Conservation (phyloP, 2,113 vertebrate species). For the Crotalus tigris region DNA sequence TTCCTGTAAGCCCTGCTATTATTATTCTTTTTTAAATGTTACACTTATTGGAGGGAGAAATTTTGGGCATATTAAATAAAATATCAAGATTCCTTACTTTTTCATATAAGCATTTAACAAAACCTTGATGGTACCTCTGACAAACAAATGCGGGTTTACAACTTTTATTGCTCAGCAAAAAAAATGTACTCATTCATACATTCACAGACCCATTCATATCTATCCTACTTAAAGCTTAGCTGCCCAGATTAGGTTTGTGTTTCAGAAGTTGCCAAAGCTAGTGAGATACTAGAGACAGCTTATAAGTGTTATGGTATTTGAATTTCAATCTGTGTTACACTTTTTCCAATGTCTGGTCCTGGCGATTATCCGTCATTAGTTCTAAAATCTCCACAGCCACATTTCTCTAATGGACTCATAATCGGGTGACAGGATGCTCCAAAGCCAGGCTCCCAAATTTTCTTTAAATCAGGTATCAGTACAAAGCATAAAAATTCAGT, state of each 20-base stretch:
- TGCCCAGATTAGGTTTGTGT: neutral
- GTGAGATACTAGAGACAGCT: neutral
- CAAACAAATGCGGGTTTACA: neutral
- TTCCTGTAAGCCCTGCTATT: neutral
- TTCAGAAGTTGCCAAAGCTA: neutral
- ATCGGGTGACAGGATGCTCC: too few species aligned
- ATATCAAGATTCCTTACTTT: neutral
- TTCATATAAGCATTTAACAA: neutral
- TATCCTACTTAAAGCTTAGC: neutral
- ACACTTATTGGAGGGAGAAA: neutral
- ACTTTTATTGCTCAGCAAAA: neutral
- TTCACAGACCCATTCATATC: neutral
- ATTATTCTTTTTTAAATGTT: neutral
- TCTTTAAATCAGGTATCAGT: neutral
- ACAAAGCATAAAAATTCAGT: neutral
- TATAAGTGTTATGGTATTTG: neutral
- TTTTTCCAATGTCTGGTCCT: neutral
- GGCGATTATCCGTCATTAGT: neutral
- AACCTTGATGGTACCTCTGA: neutral
- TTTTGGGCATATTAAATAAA: slow-evolving; percentile 16
- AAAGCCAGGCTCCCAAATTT: too few species aligned
- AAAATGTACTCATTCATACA: neutral
- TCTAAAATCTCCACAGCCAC: neutral
- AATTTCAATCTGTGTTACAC: neutral
- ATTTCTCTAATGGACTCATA: neutral